phyloP scores from a whole-genome alignment of 35 echinoderm and acorn worm species.

The Antedon bifida region DNA sequence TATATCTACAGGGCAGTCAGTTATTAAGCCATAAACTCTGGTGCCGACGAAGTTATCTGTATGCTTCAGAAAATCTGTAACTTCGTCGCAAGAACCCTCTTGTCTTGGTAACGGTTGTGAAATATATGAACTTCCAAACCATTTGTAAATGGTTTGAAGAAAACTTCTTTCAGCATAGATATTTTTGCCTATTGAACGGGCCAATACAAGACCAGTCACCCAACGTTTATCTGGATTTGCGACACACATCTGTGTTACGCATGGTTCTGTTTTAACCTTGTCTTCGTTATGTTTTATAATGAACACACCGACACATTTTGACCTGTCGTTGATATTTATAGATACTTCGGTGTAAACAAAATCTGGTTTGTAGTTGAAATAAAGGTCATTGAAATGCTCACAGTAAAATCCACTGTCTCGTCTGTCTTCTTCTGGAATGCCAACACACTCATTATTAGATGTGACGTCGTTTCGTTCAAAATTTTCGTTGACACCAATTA shows the following conservation, averaged over 20 bases:
- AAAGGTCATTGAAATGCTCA: neutral
- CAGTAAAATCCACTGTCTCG: slow-evolving; percentile 13
- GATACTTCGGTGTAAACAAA: slow-evolving; percentile 4
- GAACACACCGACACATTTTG: slow-evolving; percentile 6
- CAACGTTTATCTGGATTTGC: neutral
- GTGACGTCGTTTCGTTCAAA: neutral
- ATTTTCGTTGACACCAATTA: slow-evolving; percentile 4
- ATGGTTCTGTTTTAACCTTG: neutral
- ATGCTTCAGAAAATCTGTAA: neutral
- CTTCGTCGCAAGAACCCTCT: neutral
- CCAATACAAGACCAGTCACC: neutral
- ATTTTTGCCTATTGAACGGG: neutral
- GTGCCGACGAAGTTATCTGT: neutral
- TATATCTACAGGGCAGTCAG: neutral
- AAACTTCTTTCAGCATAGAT: neutral
- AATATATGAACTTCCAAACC: neutral
- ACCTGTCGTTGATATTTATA: neutral
- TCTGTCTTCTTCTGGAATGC: neutral
- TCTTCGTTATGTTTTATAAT: slow-evolving; percentile 6
- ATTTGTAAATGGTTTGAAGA: neutral
- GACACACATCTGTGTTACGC: neutral
- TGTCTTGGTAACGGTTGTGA: neutral
- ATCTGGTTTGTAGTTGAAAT: slow-evolving; percentile 13
- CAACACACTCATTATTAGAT: neutral
- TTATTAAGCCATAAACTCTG: slow-evolving; percentile 6